Conservation (phyloP, 2,797 vertebrate genomes). For the Poecilia velifera region DNA sequence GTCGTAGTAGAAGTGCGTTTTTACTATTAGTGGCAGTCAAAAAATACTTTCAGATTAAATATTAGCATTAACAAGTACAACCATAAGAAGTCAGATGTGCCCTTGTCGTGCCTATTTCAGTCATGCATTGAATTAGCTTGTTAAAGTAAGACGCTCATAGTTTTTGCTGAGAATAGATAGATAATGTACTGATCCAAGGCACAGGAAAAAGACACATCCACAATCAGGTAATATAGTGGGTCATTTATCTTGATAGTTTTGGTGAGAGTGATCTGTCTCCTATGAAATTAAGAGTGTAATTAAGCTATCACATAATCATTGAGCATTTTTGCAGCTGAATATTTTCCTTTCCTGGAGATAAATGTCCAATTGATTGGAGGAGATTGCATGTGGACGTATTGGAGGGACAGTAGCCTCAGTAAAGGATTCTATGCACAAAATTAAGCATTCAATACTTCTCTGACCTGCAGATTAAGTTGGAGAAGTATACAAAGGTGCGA, state of each 20-base stretch:
- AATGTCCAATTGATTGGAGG: slow-evolving; percentile 64
- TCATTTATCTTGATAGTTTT: neutral
- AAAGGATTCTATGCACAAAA: slow-evolving; percentile 52
- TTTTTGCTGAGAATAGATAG: neutral
- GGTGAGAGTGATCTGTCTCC: neutral
- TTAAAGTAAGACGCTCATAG: neutral
- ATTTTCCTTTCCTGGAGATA: slow-evolving; percentile 51
- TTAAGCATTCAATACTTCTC: slow-evolving; percentile 55
- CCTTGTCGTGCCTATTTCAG: neutral
- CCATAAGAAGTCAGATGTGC: neutral
- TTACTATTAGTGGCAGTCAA: neutral
- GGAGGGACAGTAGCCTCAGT: slow-evolving; percentile 48
- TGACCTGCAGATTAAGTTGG: slow-evolving; percentile 17
- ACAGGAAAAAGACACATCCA: neutral
- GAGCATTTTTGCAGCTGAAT: slow-evolving; percentile 56
- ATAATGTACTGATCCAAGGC: neutral
- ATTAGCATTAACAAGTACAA: neutral
- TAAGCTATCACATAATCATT: slow-evolving; percentile 61
- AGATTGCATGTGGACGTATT: slow-evolving; percentile 55
- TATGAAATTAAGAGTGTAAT: slow-evolving; percentile 57
- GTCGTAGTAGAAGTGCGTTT: neutral
- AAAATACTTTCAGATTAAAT: neutral
- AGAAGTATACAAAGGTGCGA: slow-evolving; percentile 38
- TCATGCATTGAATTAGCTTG: neutral
- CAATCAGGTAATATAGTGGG: neutral